phyloP scores from a whole-genome alignment of 2,888 invertebrate genomes.

The Adineta ricciae region DNA sequence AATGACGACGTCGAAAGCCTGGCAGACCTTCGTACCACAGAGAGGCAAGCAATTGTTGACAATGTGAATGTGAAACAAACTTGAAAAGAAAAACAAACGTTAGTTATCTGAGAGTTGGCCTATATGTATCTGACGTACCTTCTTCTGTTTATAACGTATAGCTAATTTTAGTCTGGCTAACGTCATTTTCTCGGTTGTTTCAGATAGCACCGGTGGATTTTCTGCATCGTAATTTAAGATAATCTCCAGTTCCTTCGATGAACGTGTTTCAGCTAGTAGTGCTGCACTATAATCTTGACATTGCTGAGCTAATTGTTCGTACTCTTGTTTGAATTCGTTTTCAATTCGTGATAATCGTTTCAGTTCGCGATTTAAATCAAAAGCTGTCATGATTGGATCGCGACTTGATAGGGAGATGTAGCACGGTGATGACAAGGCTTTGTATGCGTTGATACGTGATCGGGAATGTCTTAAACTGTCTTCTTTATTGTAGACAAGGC shows the following conservation, averaged over 20 bases:
- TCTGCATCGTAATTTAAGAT: constrained; percentile 82
- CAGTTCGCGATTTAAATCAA: constrained; percentile 92
- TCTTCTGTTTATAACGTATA: constrained; percentile 88
- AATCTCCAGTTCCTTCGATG: constrained; percentile 86
- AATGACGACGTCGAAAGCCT: constrained; percentile 81
- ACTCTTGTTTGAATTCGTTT: constrained; percentile 89
- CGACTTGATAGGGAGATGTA: constrained; percentile 89
- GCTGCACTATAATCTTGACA: constrained; percentile 88
- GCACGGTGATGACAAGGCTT: constrained; percentile 87
- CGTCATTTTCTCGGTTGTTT: constrained; percentile 70
- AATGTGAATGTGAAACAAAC: constrained; percentile 93
- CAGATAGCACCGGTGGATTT: constrained; percentile 36
- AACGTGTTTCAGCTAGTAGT: constrained; percentile 84
- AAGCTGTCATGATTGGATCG: constrained; percentile 92
- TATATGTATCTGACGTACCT: constrained; percentile 58
- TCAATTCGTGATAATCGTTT: constrained; percentile 85
- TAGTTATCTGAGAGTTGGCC: too few relatives aligned
- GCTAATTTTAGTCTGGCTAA: constrained; percentile 86
- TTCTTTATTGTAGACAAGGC: constrained; percentile 76
- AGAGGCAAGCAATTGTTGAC: constrained; percentile 82
- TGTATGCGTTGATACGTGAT: constrained; percentile 89
- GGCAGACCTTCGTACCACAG: constrained; percentile 95
- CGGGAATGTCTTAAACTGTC: constrained; percentile 88
- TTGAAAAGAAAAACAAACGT: constrained; percentile 49
- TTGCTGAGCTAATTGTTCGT: constrained; percentile 53